Evolutionary conservation across 2,113 vertebrate genomes (phyloP).

Genomic region (Rhinopomastus cyanomelas): DNA sequence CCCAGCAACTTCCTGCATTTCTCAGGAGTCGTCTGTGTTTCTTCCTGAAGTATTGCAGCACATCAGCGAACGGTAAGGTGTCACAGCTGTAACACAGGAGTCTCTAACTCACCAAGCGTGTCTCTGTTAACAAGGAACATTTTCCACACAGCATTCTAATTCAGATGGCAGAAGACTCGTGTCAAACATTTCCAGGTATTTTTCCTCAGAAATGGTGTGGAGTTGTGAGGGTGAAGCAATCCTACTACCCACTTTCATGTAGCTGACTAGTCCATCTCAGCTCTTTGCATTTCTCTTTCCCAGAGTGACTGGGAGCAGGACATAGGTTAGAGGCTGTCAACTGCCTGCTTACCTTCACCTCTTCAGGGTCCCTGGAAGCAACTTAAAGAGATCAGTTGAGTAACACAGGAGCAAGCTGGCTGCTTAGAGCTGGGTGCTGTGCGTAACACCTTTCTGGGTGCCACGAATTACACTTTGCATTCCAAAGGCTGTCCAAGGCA

Average conservation of each 20-base stretch:
- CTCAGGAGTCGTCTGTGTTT: not conserved
- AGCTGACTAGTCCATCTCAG: not conserved
- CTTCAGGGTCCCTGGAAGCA: not conserved
- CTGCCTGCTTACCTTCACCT: not conserved
- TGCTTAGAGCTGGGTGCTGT: not conserved
- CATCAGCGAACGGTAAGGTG: not conserved
- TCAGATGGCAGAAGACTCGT: not conserved
- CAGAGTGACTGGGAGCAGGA: not conserved
- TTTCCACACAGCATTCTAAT: not conserved
- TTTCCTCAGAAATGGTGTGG: not conserved
- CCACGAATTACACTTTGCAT: not conserved
- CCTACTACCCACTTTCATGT: not conserved
- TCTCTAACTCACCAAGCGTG: not conserved
- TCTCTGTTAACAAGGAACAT: not conserved
- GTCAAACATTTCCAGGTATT: not conserved
- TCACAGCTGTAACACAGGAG: not conserved
- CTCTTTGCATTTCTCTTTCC: not conserved
- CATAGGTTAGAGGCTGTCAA: not conserved
- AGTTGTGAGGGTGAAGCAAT: not conserved
- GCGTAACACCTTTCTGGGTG: not conserved
- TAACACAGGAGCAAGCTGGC: not conserved
- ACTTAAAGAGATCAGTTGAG: not conserved
- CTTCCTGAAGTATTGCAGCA: not conserved
- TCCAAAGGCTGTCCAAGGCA: not conserved
- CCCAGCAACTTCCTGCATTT: not conserved